Base-by-base conservation (phyloP, 53 echinoderm and acorn worm genomes). In the Astropecten irregularis region DNA sequence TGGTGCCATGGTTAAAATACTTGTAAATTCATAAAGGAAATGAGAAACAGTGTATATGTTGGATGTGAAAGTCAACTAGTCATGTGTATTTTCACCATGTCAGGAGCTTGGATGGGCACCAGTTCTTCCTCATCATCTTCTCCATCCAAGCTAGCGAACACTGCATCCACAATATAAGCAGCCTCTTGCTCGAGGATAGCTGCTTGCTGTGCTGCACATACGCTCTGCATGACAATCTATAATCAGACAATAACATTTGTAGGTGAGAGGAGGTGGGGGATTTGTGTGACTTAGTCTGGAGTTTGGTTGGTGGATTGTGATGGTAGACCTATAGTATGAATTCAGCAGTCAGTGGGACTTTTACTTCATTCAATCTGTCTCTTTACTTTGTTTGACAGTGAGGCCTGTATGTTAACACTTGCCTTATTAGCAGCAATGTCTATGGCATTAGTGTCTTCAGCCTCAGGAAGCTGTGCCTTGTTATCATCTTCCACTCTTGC, bases 401-500 rank as follows among this genome's bases (percentile, higher is more conserved):
- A n/a, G n/a, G n/a, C n/a, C n/a, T n/a, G n/a, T n/a, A n/a, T 70
- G 70, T 70, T 16, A n/a, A 16, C 54, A 74, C 74, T 74, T 23
- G 33, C 74, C 74, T 27, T 38, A 40, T 33, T 20, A 50, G 16
- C 38, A 40, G 39, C 57, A 5, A 13, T 46, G 69, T 15, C 42
- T 3, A 14, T 25, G 39, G 20, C 68, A 69, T 44, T 38, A 40
- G 74, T 32, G 28, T 11, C 38, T 37, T 32, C 36, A 7, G 13
- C 23, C 3, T 58, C 39, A 0, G 35, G 37, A 15, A 33, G 35
- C 19, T 55, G 25, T 55, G 21, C 56, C 1, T 55, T 37, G 29
- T 22, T 26, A 38, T 74, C 56, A 40, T 46, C 68, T 42, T 74
- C 74, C 74, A 74, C 51, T 23, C 39, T 40, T 38, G 74, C 56